Evolutionary conservation across 2,797 vertebrate species (phyloP).

Genomic region (Benthosema pterotum): DNA sequence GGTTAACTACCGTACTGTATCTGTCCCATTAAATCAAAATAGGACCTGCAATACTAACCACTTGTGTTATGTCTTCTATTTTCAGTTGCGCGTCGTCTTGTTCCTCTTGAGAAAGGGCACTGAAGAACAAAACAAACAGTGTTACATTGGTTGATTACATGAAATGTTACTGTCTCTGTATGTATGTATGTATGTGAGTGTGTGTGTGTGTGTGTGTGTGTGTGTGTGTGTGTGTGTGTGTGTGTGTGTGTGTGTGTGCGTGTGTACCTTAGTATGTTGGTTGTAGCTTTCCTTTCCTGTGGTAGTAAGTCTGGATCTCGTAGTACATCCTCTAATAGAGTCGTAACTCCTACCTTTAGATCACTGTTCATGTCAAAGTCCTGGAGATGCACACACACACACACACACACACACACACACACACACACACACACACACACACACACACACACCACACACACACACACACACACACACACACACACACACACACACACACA

Average conservation of each 20-base stretch:
- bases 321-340: conserved; percentile 92
- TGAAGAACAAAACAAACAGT: conserved; percentile 54
- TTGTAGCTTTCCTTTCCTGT: conserved; percentile 94
- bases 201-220: not conserved
- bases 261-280: conserved; percentile 89
- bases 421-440: conserved; percentile 2
- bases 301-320: conserved; percentile 93
- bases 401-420: conserved; percentile 5
- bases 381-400: conserved; percentile 62
- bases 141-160: not conserved
- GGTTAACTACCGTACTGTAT: too few species aligned
- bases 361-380: conserved; percentile 94
- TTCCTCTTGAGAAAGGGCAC: conserved; percentile 93
- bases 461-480: too few species aligned
- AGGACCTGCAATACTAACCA: conserved; percentile 78
- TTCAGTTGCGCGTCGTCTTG: conserved; percentile 90
- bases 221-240: not conserved
- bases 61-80: conserved; percentile 89
- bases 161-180: not conserved
- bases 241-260: not conserved
- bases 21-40: too few species aligned
- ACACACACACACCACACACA: conserved; percentile 1
- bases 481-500: not conserved
- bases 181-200: not conserved
- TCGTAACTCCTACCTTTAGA: conserved; percentile 88